phyloP scores from a whole-genome alignment of 37 sponge, comb jelly and placozoan genomes.

The Aphrocallistes beatrix region DNA sequence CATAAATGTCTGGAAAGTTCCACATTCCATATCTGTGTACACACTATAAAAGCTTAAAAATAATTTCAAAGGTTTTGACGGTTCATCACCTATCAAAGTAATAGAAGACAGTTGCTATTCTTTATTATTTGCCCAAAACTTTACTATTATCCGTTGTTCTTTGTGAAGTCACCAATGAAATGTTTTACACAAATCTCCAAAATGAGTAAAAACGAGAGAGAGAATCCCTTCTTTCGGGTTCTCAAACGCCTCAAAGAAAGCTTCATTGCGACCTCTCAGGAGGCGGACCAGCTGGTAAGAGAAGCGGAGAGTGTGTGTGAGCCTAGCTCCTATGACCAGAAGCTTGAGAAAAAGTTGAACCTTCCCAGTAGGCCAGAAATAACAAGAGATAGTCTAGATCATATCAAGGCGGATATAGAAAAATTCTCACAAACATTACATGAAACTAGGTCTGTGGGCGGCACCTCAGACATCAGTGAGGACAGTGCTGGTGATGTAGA shows the following conservation, averaged over 20 bases:
- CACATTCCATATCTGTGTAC: too few species aligned
- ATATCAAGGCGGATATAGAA: not conserved
- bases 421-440: not conserved
- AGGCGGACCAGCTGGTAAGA: not conserved
- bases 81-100: too few species aligned
- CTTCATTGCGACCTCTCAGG: not conserved
- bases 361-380: not conserved
- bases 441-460: not conserved
- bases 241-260: slow-evolving; percentile 1
- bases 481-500: too few species aligned
- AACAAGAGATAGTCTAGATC: not conserved
- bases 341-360: not conserved
- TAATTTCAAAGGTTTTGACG: too few species aligned
- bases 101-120: too few species aligned
- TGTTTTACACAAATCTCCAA: not conserved
- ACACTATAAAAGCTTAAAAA: too few species aligned
- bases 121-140: not conserved
- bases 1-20: too few species aligned
- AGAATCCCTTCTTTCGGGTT: not conserved
- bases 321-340: not conserved
- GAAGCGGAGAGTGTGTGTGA: not conserved
- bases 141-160: not conserved
- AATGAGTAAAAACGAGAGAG: not conserved
- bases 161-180: not conserved
- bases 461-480: too few species aligned